These are phyloP conservation scores for Fissipunctia ypsillon DNA, from an alignment of 2,888 invertebrate species.

Conservation along the genomic window DNA sequence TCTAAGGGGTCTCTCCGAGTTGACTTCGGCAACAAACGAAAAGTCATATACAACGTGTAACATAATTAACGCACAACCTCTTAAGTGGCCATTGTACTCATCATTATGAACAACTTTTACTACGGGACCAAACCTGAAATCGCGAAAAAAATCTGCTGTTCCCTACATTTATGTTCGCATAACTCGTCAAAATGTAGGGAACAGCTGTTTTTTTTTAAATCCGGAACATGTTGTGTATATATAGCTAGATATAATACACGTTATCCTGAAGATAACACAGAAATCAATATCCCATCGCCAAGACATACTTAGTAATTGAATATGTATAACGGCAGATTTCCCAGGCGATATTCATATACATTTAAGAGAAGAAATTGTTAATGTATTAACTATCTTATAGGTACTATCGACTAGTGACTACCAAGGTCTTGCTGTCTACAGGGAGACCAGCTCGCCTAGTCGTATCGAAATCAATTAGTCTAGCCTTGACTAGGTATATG, in stretches of 20 bases:
- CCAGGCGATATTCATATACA: conserved; percentile 41
- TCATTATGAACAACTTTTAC: too few species aligned
- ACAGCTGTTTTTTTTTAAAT: too few species aligned
- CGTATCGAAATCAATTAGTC: conserved; percentile 23
- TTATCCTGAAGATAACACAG: background rate
- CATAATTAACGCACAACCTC: too few species aligned
- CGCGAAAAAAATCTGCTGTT: too few species aligned
- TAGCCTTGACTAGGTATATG: background rate
- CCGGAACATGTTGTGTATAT: too few species aligned
- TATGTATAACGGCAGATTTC: conserved; percentile 48
- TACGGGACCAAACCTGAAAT: too few species aligned
- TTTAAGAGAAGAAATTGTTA: conserved; percentile 21
- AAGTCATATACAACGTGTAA: too few species aligned
- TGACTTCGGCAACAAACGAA: too few species aligned
- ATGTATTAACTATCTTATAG: conserved; percentile 26
- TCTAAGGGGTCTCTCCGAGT: too few species aligned
- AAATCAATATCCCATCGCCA: conserved; percentile 15
- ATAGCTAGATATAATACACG: background rate
- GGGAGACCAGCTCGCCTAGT: conserved; percentile 14
- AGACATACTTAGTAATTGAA: conserved; percentile 30
- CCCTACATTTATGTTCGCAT: too few species aligned
- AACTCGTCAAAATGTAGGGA: too few species aligned
- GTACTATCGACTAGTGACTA: background rate
- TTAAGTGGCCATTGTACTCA: too few species aligned
- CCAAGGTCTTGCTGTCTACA: conserved; percentile 23